Percentiles rank a stretch among this genome's conserved stretches.
Evolutionary conservation across 2,113 vertebrate genomes (phyloP).

Genomic region (Mobula birostris): DNA sequence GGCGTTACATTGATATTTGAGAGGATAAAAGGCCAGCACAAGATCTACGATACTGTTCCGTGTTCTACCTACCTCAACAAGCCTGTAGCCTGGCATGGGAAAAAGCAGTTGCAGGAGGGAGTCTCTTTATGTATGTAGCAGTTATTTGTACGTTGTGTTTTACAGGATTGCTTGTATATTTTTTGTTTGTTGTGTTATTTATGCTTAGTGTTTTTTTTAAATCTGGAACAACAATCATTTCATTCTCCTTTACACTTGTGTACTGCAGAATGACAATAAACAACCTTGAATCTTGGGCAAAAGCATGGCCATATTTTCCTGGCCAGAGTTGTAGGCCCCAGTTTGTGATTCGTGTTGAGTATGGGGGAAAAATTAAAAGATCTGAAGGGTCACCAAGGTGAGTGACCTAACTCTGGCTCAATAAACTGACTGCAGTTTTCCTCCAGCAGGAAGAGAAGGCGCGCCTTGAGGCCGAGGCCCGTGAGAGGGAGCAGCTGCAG

Average conservation of each 20-base stretch:
- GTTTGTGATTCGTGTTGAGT: not conserved
- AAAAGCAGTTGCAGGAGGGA: not conserved
- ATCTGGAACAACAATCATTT: no score
- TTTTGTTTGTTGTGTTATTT: no score
- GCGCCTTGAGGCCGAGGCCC: conserved; percentile 77
- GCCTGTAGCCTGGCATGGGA: not conserved
- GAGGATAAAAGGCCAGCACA: no score
- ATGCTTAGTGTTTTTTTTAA: no score
- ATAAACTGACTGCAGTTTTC: conserved; percentile 34
- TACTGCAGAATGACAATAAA: no score
- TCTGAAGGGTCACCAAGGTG: not conserved
- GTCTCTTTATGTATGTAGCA: no score
- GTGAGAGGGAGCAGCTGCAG: conserved; percentile 72
- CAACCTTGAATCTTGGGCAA: not conserved
- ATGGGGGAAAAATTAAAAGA: not conserved
- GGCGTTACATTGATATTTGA: no score
- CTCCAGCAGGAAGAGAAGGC: conserved; percentile 87
- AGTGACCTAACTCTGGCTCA: conserved; percentile 11
- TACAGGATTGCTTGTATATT: no score
- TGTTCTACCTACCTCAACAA: not conserved
- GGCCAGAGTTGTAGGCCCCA: not conserved
- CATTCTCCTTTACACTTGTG: no score
- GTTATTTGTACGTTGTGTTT: no score
- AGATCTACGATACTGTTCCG: no score
- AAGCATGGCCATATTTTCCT: not conserved